Conservation (phyloP, 2,888 invertebrate genomes). For the Acrocera orbiculus region DNA sequence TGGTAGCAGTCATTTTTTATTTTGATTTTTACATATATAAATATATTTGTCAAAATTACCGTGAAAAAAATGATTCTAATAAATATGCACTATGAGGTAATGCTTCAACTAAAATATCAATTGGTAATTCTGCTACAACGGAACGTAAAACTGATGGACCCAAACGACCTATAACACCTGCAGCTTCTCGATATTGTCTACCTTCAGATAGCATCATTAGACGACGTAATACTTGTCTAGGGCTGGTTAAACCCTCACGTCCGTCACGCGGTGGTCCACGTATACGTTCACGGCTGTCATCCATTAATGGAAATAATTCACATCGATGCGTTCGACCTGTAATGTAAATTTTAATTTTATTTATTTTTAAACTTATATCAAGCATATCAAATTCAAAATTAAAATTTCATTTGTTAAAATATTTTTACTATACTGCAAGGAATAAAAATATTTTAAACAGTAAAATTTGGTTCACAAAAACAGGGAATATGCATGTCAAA, state of each 20-base stretch:
- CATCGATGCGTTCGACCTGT: too few relatives aligned
- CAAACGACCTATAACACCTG: constrained; percentile 61
- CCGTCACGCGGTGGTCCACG: constrained; percentile 43
- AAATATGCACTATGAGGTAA: constrained; percentile 75
- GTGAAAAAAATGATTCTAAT: constrained; percentile 62
- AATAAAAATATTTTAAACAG: too few relatives aligned
- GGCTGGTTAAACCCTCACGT: constrained; percentile 41
- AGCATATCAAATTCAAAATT: too few relatives aligned
- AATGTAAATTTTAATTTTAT: too few relatives aligned
- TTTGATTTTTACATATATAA: too few relatives aligned
- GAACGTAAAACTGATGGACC: constrained; percentile 64
- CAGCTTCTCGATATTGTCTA: constrained; percentile 77
- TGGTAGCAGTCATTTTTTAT: too few relatives aligned
- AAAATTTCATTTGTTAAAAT: too few relatives aligned
- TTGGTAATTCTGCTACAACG: constrained; percentile 59
- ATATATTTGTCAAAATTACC: too few relatives aligned
- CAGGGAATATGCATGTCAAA: too few relatives aligned
- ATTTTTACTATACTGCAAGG: too few relatives aligned
- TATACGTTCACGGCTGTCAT: constrained; percentile 54
- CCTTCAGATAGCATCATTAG: constrained; percentile 73
- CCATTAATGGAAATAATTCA: constrained; percentile 40
- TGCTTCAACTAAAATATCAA: constrained; percentile 75
- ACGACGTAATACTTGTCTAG: constrained; percentile 46
- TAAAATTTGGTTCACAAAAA: too few relatives aligned
- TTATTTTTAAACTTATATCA: not conserved